Base-by-base conservation (phyloP, 2,797 vertebrate genomes). In the Gambusia yucatana region DNA sequence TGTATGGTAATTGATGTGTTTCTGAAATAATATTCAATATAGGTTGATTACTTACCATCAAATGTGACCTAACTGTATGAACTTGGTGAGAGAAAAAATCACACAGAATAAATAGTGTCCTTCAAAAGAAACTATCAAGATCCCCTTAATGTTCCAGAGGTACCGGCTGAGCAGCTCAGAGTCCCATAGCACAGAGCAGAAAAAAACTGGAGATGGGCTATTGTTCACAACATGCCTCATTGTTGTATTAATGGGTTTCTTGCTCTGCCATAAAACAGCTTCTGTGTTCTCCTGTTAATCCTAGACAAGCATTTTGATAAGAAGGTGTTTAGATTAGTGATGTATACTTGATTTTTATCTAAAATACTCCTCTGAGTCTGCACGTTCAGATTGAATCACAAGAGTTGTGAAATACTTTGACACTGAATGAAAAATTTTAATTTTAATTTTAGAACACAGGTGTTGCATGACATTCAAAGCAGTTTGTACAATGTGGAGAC, bases 131-230 rank as follows among this genome's bases (percentile, higher is more conserved):
- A 41, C 77, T 73, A 78, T 79, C 71, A 77, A 69, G 61, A 79
- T 57, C 11, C 65, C 59, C 61, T 77, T 52, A 79, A 84, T 3
- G 25, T 73, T 44, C 28, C 25, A 65, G 17, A 76, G 59, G 70
- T 70, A 50, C 41, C 73, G n/a, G 52, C 81, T 76, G 72, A 87
- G 78, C 81, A 67, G 67, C 75, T 65, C 76, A 72, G 46, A 75
- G 73, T 80, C 61, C 50, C 67, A 81, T 43, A 70, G 57, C 55
- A 74, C 46, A 30, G 33, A 50, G 36, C 17, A 77, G 69, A 11
- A 84, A 85, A 85, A 85, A 84, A 84, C 80, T 74, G 71, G 52
- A 25, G 20, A 77, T 77, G 78, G 22, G 46, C 75, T 72, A 77
- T 83, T 84, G 77, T 81, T 87, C 80, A 82, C 76, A 78, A 55